Percentiles rank a stretch among this genome's conserved stretches.
These are phyloP conservation scores for Apis florea DNA, from an alignment of 1,140 invertebrate genomes.

Conservation along the genomic window DNA sequence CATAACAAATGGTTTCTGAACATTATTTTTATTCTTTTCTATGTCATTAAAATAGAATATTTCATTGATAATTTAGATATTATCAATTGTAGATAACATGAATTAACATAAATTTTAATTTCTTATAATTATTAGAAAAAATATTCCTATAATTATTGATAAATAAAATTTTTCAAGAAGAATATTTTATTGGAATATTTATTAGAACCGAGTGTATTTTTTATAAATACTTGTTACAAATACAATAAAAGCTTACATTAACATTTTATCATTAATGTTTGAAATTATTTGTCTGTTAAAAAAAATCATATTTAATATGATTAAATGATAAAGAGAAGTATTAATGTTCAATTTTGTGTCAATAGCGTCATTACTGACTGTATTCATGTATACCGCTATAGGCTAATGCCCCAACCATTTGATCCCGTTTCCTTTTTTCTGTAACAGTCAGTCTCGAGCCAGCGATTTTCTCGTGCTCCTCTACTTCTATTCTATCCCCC, in stretches of 20 bases:
- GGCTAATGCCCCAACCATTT: constrained; percentile 73
- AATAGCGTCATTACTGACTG: constrained; percentile 71
- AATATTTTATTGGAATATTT: too few relatives aligned
- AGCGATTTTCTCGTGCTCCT: constrained; percentile 53
- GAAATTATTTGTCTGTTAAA: too few relatives aligned
- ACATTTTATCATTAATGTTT: too few relatives aligned
- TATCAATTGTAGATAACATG: background rate
- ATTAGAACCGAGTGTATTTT: background rate
- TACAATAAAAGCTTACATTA: background rate
- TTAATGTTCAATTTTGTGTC: constrained; percentile 42
- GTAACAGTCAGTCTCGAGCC: constrained; percentile 50
- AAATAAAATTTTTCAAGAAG: background rate
- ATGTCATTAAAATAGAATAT: too few relatives aligned
- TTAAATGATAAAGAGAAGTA: background rate
- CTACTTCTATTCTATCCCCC: background rate
- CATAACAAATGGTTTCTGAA: too few relatives aligned
- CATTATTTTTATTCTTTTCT: background rate
- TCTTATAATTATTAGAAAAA: background rate
- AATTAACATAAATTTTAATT: background rate
- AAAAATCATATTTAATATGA: background rate
- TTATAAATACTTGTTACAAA: background rate
- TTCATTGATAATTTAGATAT: background rate
- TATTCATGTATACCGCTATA: constrained; percentile 74
- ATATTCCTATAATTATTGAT: background rate
- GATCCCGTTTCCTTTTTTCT: constrained; percentile 75